A percentile compares a stretch with the other conserved stretches of the same genome.
These are phyloP conservation scores for Epistrophella euchroma DNA, from an alignment of 2,888 invertebrate genomes.

Conservation along the genomic window DNA sequence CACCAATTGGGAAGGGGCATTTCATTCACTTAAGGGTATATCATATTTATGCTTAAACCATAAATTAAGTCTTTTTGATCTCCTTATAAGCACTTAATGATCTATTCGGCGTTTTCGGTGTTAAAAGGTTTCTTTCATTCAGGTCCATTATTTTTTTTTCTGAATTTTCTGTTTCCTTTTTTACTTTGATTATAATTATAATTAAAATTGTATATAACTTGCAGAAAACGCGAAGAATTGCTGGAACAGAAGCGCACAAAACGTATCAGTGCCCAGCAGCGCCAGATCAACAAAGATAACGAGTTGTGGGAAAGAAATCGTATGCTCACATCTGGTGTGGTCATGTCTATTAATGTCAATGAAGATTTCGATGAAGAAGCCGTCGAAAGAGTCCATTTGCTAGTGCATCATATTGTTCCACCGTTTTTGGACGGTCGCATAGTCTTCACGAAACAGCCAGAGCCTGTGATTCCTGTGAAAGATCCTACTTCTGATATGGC, in stretches of 20 bases:
- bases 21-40: too few relatives aligned
- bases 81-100: too few relatives aligned
- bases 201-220: background rate
- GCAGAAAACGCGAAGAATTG: conserved; percentile 95
- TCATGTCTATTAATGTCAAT: conserved; percentile 93
- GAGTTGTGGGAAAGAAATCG: conserved; percentile 99
- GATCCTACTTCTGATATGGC: conserved; percentile 99
- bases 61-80: too few relatives aligned
- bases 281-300: conserved; percentile 99
- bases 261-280: conserved; percentile 96
- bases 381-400: conserved; percentile 96
- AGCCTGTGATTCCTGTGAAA: conserved; percentile 97
- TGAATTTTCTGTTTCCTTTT: background rate
- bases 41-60: too few relatives aligned
- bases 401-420: conserved; percentile 99
- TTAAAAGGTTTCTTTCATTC: too few relatives aligned
- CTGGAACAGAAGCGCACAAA: conserved; percentile 95
- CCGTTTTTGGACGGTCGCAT: conserved; percentile 99
- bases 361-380: conserved; percentile 98
- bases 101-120: too few relatives aligned
- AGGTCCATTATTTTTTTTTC: too few relatives aligned
- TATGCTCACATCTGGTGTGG: conserved; percentile 97
- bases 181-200: background rate
- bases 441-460: conserved; percentile 99
- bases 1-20: too few relatives aligned